A percentile compares a stretch with the other conserved stretches of the same genome.
These are phyloP conservation scores for Lucilia sericata DNA, from an alignment of 1,140 invertebrate species.

Conservation along the genomic window DNA sequence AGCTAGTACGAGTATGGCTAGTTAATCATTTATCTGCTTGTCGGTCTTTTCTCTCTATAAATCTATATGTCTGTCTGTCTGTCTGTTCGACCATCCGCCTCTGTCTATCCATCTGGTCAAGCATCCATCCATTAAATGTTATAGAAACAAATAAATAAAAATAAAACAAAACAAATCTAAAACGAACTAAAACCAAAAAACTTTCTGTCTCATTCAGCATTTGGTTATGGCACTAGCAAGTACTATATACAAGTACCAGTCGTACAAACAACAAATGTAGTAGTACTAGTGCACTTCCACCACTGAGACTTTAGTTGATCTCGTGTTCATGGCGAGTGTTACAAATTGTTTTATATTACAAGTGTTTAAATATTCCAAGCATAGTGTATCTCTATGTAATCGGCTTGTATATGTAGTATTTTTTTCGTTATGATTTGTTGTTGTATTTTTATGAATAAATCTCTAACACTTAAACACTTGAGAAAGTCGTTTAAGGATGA, in stretches of 20 bases:
- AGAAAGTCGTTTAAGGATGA: not conserved
- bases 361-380: not conserved
- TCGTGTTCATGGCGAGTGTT: conserved; percentile 4
- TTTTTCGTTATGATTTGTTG: not conserved
- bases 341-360: conserved; percentile 17
- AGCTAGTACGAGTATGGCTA: not conserved
- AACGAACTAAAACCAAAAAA: not conserved
- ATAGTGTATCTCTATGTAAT: not conserved
- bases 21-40: conserved; percentile 1
- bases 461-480: conserved; percentile 1
- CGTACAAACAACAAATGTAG: not conserved
- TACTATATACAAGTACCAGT: not conserved
- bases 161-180: not conserved
- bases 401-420: not conserved
- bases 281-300: not conserved
- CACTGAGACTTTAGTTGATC: not conserved
- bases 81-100: not conserved
- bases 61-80: no score
- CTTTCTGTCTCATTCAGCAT: not conserved
- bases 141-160: conserved; percentile 2
- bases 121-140: conserved; percentile 5
- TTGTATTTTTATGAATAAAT: not conserved
- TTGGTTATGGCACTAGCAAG: conserved; percentile 3
- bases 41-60: conserved; percentile 1
- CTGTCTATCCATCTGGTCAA: not conserved